Conservation (phyloP, 2,888 invertebrate species). For the Maniola hyperantus region DNA sequence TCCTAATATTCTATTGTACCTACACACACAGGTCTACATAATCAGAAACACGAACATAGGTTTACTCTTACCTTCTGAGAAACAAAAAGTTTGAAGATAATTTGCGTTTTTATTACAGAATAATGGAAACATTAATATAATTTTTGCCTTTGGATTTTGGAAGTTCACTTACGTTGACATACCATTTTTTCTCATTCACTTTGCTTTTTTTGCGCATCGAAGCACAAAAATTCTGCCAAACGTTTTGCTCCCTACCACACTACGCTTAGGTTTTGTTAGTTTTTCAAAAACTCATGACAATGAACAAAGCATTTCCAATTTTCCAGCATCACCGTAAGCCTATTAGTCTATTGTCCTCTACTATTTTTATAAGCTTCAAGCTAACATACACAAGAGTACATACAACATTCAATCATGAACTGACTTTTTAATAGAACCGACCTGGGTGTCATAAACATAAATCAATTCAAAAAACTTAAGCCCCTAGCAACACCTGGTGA, state of each 20-base stretch:
- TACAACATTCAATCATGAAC: neutral
- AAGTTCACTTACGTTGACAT: neutral
- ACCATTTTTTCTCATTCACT: no score
- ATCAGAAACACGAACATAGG: neutral
- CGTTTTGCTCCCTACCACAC: neutral
- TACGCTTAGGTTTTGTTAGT: slow-evolving; percentile 8
- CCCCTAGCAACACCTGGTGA: slow-evolving; percentile 33
- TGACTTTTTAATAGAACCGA: neutral
- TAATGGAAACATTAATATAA: no score
- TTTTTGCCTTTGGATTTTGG: neutral
- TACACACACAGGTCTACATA: no score
- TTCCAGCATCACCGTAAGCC: slow-evolving; percentile 26
- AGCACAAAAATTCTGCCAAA: slow-evolving; percentile 12
- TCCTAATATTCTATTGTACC: neutral
- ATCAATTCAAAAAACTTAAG: slow-evolving; percentile 30
- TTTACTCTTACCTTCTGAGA: neutral
- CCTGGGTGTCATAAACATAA: slow-evolving; percentile 20
- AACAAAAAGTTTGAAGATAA: no score
- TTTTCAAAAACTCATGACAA: slow-evolving; percentile 20
- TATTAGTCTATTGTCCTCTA: slow-evolving; percentile 25
- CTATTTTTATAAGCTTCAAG: slow-evolving; percentile 1
- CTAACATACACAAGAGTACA: neutral
- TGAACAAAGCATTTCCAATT: slow-evolving; percentile 26
- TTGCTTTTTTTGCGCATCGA: neutral
- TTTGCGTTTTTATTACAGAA: no score